A percentile compares a stretch with the other conserved stretches of the same genome.
These are phyloP conservation scores for Pammene fasciana DNA, from an alignment of 2,888 invertebrate species.

Conservation along the genomic window DNA sequence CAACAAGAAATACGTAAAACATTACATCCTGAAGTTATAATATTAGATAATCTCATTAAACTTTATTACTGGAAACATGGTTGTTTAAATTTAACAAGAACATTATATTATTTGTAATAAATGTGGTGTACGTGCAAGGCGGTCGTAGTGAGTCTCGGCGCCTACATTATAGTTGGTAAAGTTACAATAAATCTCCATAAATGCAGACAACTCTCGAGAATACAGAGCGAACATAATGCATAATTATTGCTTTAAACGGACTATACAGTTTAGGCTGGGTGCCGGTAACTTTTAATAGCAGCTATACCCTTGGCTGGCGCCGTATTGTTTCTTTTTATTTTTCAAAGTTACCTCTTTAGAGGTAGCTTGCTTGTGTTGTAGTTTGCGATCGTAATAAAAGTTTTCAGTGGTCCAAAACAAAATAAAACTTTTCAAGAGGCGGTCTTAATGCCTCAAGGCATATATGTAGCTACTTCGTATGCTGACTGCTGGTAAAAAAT, in stretches of 20 bases:
- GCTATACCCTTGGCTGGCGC: slow-evolving; percentile 47
- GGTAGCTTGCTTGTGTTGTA: slow-evolving; percentile 25
- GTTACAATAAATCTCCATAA: slow-evolving; percentile 67
- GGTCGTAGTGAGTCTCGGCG: slow-evolving; percentile 43
- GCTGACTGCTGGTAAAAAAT: no score
- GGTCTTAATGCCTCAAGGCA: no score
- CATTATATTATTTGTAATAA: slow-evolving; percentile 43
- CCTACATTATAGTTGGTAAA: slow-evolving; percentile 57
- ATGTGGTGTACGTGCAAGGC: slow-evolving; percentile 44
- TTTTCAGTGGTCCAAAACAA: slow-evolving; percentile 18
- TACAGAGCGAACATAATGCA: slow-evolving; percentile 59
- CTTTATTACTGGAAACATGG: slow-evolving; percentile 23
- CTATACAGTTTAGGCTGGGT: slow-evolving; percentile 49
- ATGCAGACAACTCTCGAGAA: slow-evolving; percentile 60
- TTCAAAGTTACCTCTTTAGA: slow-evolving; percentile 39
- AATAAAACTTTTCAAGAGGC: no score
- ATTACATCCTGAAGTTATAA: not conserved
- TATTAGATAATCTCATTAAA: slow-evolving; percentile 8
- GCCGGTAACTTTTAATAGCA: slow-evolving; percentile 53
- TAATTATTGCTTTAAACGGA: slow-evolving; percentile 59
- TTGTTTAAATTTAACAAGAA: slow-evolving; percentile 45
- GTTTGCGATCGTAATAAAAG: slow-evolving; percentile 32
- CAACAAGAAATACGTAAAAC: not conserved
- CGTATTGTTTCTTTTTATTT: slow-evolving; percentile 49
- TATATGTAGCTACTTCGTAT: not conserved